Evolutionary conservation across 2,888 invertebrate species (phyloP).

Genomic region (Andrena hattorfiana): DNA sequence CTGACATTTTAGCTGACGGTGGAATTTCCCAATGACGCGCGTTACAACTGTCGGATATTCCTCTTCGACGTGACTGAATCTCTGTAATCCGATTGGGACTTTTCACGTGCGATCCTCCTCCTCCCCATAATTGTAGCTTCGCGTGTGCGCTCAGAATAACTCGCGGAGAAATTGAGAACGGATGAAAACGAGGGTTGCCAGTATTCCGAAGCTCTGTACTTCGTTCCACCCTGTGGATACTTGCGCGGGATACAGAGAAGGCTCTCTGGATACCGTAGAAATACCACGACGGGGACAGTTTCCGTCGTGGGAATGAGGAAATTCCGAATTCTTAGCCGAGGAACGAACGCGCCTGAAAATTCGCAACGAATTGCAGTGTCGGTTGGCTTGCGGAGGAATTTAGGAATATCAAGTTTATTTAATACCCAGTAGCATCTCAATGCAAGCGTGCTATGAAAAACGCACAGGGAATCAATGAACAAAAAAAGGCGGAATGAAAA

Average conservation of each 20-base stretch:
- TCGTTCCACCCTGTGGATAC: background rate
- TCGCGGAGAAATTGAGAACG: background rate
- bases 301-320: constrained; percentile 62
- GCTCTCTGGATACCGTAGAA: constrained; percentile 52
- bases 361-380: constrained; percentile 41
- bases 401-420: background rate
- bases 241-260: background rate
- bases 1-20: background rate
- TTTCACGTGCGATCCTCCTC: background rate
- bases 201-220: background rate
- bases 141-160: too few species aligned
- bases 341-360: constrained; percentile 33
- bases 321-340: constrained; percentile 61
- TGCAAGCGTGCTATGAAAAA: background rate
- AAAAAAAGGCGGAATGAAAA: constrained; percentile 22
- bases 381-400: background rate
- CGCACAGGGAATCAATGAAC: background rate
- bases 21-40: background rate
- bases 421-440: background rate
- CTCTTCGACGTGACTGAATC: background rate
- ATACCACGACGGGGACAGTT: constrained; percentile 65
- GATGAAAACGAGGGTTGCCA: background rate
- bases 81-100: background rate
- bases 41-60: background rate
- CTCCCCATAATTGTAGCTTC: too few species aligned